Percentiles rank a stretch among this genome's conserved stretches.
Conservation (phyloP, 2,113 vertebrate genomes). For the Dolichallabes microphthalmus region DNA sequence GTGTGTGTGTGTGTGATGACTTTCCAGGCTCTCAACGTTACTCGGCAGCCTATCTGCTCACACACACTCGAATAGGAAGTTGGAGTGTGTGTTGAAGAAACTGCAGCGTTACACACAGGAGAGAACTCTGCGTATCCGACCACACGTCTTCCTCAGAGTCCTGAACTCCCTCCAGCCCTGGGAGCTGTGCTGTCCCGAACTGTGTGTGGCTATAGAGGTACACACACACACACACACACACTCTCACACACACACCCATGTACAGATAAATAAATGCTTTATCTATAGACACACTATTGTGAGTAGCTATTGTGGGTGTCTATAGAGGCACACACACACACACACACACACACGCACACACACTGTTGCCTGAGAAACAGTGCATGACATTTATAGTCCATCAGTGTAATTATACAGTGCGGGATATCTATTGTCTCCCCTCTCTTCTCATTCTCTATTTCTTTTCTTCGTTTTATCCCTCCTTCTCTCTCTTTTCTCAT, state of each 20-base stretch:
- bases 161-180: slow-evolving; percentile 69
- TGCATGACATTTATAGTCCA: not conserved
- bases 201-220: slow-evolving; percentile 76
- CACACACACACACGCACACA: slow-evolving; percentile 4
- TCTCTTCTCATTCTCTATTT: not conserved
- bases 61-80: slow-evolving; percentile 63
- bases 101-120: slow-evolving; percentile 69
- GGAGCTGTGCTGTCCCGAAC: slow-evolving; percentile 76
- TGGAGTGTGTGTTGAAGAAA: slow-evolving; percentile 68
- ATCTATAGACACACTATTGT: not conserved
- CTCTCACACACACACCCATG: not conserved
- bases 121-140: slow-evolving; percentile 65
- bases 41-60: slow-evolving; percentile 66
- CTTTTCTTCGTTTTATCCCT: not conserved
- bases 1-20: not conserved
- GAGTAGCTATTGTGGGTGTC: too few relatives aligned
- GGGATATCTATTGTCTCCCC: not conserved
- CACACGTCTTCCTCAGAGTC: slow-evolving; percentile 69
- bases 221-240: not conserved
- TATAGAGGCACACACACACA: not conserved
- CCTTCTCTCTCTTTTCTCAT: not conserved
- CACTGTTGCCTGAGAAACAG: not conserved
- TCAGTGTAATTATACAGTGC: not conserved
- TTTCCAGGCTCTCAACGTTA: slow-evolving; percentile 70
- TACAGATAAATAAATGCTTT: not conserved